These are phyloP conservation scores for Micromys minutus DNA, from an alignment of 2,113 vertebrate genomes.

Conservation along the genomic window DNA sequence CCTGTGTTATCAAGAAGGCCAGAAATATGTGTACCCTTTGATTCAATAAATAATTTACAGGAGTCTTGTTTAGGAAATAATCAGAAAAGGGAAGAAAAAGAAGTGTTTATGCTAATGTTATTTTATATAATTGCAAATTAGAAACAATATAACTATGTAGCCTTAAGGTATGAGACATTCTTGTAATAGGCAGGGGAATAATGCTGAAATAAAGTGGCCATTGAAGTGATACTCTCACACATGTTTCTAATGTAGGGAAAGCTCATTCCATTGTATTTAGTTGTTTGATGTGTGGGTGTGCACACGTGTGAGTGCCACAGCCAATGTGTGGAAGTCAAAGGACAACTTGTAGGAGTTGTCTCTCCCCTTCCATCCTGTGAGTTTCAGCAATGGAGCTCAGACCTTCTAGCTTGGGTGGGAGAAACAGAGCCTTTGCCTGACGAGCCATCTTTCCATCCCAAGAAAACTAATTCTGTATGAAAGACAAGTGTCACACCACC, in stretches of 20 bases:
- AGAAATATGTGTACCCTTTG: background rate
- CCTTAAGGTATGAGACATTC: background rate
- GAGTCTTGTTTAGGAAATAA: constrained; percentile 40
- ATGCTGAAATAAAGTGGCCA: constrained; percentile 13
- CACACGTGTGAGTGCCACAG: background rate
- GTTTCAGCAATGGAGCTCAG: background rate
- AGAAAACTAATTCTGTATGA: background rate
- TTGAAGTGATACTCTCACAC: background rate
- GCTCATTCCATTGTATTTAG: background rate
- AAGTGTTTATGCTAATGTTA: constrained; percentile 34
- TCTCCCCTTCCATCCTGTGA: background rate
- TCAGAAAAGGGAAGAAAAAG: background rate
- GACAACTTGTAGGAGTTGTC: background rate
- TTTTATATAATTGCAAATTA: constrained; percentile 36
- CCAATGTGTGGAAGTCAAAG: background rate
- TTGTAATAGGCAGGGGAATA: constrained; percentile 18
- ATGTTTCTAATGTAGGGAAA: background rate
- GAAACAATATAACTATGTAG: constrained; percentile 6
- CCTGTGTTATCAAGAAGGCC: background rate
- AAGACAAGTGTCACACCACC: background rate
- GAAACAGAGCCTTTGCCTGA: no score
- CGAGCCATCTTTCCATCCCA: background rate
- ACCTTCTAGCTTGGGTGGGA: no score
- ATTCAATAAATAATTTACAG: background rate
- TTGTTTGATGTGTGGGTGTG: background rate